Percentiles rank a stretch among this genome's conserved stretches.
Conservation (phyloP, 2,113 vertebrate genomes). For the Apistogramma diplotaenia region DNA sequence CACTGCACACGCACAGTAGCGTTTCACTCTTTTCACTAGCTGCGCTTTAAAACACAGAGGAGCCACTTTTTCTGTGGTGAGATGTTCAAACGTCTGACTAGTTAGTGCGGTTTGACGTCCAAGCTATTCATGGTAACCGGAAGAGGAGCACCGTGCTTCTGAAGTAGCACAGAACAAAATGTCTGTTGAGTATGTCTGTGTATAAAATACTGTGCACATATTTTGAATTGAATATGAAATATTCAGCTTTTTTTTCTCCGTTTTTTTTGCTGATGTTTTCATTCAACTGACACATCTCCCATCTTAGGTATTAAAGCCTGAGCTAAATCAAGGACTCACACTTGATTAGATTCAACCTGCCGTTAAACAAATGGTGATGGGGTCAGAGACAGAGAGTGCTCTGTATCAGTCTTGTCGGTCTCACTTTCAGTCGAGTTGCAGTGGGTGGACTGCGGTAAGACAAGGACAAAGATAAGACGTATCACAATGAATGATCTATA, state of each 20-base stretch:
- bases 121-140: not conserved
- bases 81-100: not conserved
- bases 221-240: not conserved
- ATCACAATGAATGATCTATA: conserved; percentile 40
- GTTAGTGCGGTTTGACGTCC: not conserved
- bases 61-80: not conserved
- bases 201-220: not conserved
- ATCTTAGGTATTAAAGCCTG: not conserved
- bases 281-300: not conserved
- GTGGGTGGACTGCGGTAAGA: conserved; percentile 1
- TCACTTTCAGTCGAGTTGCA: conserved; percentile 27
- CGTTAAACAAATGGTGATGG: not conserved
- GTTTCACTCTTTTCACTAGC: not conserved
- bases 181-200: too few relatives aligned
- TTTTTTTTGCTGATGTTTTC: not conserved
- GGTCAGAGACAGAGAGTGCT: conserved; percentile 9
- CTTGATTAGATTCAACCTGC: not conserved
- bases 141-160: not conserved
- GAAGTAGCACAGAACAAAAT: too few relatives aligned
- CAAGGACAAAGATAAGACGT: conserved; percentile 45
- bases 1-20: not conserved
- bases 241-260: not conserved
- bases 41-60: not conserved
- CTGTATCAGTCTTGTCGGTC: not conserved
- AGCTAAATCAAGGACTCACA: not conserved